Base-by-base conservation (phyloP, 2,888 invertebrate species). In the Panorpa germanica region DNA sequence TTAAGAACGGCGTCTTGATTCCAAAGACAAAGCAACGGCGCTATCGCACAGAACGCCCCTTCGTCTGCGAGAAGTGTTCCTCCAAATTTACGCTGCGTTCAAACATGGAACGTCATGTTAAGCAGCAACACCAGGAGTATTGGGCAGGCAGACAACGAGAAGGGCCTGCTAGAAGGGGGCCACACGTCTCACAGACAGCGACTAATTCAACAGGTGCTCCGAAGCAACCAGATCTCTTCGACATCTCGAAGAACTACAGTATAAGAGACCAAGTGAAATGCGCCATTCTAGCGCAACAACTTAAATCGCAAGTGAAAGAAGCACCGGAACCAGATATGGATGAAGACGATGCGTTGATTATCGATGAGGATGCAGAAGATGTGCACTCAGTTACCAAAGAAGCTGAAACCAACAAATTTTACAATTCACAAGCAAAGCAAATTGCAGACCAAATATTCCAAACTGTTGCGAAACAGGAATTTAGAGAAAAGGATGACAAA, bases 51-150 rank as follows among this genome's bases (percentile, higher is more conserved):
- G 88, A 90, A 48, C 60, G 88, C 15, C 88, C 88, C 0, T 90
- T 86, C 51, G 75, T 78, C 2, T 91, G 90, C 49, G 81, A 82
- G 34, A 81, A 85, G 45, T 90, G 91, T 51, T 76, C 82, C 1
- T 86, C 88, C 0, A 63, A 82, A 30, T 91, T 91, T 45, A 90
- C 90, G 1, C 56, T 90, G 8, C 64, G 85, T n/a, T 86, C 86
- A 7, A 90, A 91, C 43, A 90, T 90, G 85, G 90, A 90, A 50
- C 64, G 88, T 1, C 91, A 91, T 43, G 81, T 90, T 3, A 90
- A 90, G 47, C 86, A 88, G 43, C 88, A 90, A 42, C 91, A 91
- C 57, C 88, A 88, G 0, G 80, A 83, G 37, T 76, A 70, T 45
- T 88, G 86, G 77, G 78, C 78, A 30, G 77, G 82, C 38, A 59